These are phyloP conservation scores for Tiliacea citrago DNA, from an alignment of 2,888 invertebrate species.

Conservation along the genomic window DNA sequence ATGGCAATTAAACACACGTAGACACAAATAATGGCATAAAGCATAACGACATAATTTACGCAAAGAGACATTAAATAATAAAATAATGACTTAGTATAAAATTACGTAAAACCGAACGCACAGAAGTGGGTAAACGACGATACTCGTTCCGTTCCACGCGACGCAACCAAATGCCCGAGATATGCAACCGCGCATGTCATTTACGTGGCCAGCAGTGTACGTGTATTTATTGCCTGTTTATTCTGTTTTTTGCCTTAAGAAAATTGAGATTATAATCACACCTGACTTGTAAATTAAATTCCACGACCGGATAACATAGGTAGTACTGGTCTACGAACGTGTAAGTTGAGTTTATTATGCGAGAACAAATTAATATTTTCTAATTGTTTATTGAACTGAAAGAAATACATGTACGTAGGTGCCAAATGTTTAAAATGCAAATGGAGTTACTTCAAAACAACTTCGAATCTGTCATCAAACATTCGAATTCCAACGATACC, in stretches of 20 bases:
- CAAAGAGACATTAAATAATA: conserved; percentile 54
- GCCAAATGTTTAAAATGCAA: neutral
- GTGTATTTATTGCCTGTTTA: conserved; percentile 35
- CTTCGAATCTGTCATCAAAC: neutral
- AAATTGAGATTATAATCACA: conserved; percentile 40
- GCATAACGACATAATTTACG: conserved; percentile 47
- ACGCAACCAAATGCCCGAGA: conserved; percentile 70
- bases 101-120: conserved; percentile 72
- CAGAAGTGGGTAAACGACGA: conserved; percentile 54
- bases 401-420: neutral
- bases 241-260: conserved; percentile 33
- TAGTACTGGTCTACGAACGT: conserved; percentile 14
- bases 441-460: neutral
- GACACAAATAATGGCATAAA: conserved; percentile 37
- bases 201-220: conserved; percentile 50
- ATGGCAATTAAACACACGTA: conserved; percentile 47
- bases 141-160: conserved; percentile 71
- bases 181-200: conserved; percentile 69
- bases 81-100: conserved; percentile 51
- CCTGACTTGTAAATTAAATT: conserved; percentile 46
- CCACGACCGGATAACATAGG: conserved; percentile 10
- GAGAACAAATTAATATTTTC: conserved; percentile 5
- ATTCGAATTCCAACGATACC: conserved; percentile 5
- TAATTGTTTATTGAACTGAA: conserved; percentile 1
- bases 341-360: neutral